Base-by-base conservation (phyloP, 2,888 invertebrate genomes). In the Orthonevra nobilis region DNA sequence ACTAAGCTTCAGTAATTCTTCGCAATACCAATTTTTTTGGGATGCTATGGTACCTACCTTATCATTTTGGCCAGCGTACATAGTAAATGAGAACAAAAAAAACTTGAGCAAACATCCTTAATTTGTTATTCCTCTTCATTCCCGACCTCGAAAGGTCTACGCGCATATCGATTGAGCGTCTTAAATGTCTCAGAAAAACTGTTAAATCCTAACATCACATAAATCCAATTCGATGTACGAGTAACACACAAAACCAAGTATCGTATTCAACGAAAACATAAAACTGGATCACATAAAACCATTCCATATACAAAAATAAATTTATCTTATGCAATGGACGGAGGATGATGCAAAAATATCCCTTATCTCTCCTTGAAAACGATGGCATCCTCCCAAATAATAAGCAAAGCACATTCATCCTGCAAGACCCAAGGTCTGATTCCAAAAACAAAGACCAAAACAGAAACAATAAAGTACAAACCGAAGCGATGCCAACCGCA, bases 331-430 rank as follows among this genome's bases (percentile, higher is more conserved):
- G 9, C 10, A 10, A 9, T 34, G 30, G 3, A 12, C 6, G 17
- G 5, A 15, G 34, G 17, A 26, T 6, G 10, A 30, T 42, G 15
- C 9, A 61, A 44, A 10, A 44, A 42, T 32, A 14, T 12, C 2
- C n/a, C n/a, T 14, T n/a, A 20, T 7, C 28, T 46, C 46, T 46
- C 30, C 46, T 58, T 68, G 46, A 46, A 68, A 56, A 15, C 32
- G 30, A 46, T 70, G 60, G 60, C 69, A 70, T 36, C 40, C 42
- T 70, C 56, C 42, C 60, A 32, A 44, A 61, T 44, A 60, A 61
- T n/a, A n/a, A n/a, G n/a, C n/a, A n/a, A n/a, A n/a, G n/a, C n/a
- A 19, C 36, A 60, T 42, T 44, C 52, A 42, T 5, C 17, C 20
- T 52, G 14, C 19, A 42, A 60, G 50, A 36, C 15, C 10, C 36